phyloP scores from a whole-genome alignment of 2,888 invertebrate species.

The Gibbula magus region DNA sequence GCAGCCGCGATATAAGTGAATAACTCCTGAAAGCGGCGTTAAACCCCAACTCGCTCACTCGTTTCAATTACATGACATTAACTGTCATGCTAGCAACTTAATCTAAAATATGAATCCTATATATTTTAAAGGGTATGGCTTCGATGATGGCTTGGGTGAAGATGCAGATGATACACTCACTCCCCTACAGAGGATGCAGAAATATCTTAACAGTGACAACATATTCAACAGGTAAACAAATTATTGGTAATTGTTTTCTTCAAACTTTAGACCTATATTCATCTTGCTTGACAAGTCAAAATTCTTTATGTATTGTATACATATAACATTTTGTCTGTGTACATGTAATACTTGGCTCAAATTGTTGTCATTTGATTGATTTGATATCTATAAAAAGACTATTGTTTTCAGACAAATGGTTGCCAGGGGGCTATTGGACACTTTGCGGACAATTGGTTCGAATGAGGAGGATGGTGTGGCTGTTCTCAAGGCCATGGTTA shows the following conservation, averaged over 20 bases:
- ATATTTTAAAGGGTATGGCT: slow-evolving; percentile 59
- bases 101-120: too few species aligned
- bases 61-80: too few species aligned
- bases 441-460: slow-evolving; percentile 73
- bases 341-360: not conserved
- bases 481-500: slow-evolving; percentile 77
- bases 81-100: too few species aligned
- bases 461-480: slow-evolving; percentile 74
- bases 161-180: slow-evolving; percentile 72
- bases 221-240: slow-evolving; percentile 72
- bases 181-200: slow-evolving; percentile 74
- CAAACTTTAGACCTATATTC: not conserved
- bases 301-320: not conserved
- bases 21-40: too few species aligned
- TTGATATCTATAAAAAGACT: too few species aligned
- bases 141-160: slow-evolving; percentile 62
- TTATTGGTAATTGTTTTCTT: too few species aligned
- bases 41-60: too few species aligned
- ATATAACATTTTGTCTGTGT: not conserved
- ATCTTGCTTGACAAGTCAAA: not conserved
- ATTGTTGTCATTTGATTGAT: not conserved
- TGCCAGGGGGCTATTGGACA: slow-evolving; percentile 79
- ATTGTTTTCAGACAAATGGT: slow-evolving; percentile 78
- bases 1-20: too few species aligned
- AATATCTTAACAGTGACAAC: slow-evolving; percentile 75